Base-by-base conservation (phyloP, 2,113 vertebrate species). In the Etia nguti region DNA sequence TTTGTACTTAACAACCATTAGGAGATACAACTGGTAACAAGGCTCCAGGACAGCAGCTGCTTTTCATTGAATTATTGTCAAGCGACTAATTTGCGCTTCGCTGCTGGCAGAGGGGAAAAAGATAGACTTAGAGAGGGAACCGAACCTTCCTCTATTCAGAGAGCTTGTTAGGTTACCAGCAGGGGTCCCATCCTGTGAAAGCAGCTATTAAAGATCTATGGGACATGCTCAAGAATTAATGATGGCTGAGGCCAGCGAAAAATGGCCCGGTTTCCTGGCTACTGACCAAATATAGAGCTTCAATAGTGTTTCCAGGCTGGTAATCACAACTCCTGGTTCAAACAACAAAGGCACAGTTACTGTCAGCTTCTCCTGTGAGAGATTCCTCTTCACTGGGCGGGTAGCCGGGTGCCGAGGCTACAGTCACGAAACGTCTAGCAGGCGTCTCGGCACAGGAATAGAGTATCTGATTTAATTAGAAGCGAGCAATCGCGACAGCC, bases 381-480 rank as follows among this genome's bases (percentile, higher is more conserved):
- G 84, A 80, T 77, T 86, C 60, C 26, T 83, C 79, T 70, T 68
- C 82, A 26, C 85, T 80, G 80, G 86, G 57, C 92, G 85, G 80
- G 89, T 79, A 56, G 89, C 88, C 81, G 87, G 75, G 88, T 88
- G 87, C 86, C n/a, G 60, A 36, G 48, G 84, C 88, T 88, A 79
- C 91, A 83, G 88, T 93, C 85, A 91, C 55, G 85, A 88, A 87
- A 86, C 48, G 79, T 84, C 79, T 86, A 84, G 43, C 85, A 65
- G 86, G n/a, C 22, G 54, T 80, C 70, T 81, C 18, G 6, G 54
- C 31, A 4, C 80, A 50, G 90, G 86, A 80, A 77, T 81, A 86
- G 86, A 89, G 87, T 81, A 4, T 86, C 81, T 81, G 92, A 92
- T 92, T 93, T 88, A 92, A 92, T 94, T 92, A 90, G 90, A 82